Base-by-base conservation (phyloP, 2,797 vertebrate genomes). In the Gymnothorax reevesii region DNA sequence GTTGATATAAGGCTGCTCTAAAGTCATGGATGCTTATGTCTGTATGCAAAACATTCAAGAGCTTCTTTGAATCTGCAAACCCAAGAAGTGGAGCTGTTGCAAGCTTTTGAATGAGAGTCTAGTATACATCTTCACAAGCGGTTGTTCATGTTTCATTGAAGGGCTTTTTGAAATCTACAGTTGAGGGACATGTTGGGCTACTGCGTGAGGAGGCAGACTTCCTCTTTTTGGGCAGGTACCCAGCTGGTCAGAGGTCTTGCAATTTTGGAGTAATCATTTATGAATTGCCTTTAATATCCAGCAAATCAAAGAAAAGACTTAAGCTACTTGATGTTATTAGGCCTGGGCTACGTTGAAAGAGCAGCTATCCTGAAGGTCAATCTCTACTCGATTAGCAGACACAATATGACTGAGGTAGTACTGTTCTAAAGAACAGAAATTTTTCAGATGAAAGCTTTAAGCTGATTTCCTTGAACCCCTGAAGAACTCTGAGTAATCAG, bases 271-370 rank as follows among this genome's bases (percentile, higher is more conserved):
- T 83, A 89, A 55, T 57, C 57, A 12, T 84, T 87, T n/a, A 88
- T 73, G n/a, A 89, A 89, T 3, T 42, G 25, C 1, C 57, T 13
- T n/a, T 87, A 87, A 84, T 85, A 88, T 7, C 86, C 86, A 83
- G 79, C 87, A 7, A 88, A 87, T 1, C 88, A 83, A 25, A 88
- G 33, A 42, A 42, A 42, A 42, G 33, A 42, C 33, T 42, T 42
- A 42, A 42, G 33, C 33, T 42, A 1, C 1, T 42, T 42, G 33
- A 42, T 42, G 62, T 66, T 84, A 10, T 60, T 42, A 5, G 62
- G 84, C 86, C 4, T 59, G 82, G 6, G 27, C 85, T 52, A 84
- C 49, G 85, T 80, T n/a, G 33, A 77, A 60, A 82, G 59, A 69
- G 87, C 83, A 25, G 82, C 87, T 25, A 82, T 87, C 10, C 85